These are phyloP conservation scores for Tetragnatha versicolor DNA, from an alignment of 1,140 invertebrate species.

Conservation along the genomic window DNA sequence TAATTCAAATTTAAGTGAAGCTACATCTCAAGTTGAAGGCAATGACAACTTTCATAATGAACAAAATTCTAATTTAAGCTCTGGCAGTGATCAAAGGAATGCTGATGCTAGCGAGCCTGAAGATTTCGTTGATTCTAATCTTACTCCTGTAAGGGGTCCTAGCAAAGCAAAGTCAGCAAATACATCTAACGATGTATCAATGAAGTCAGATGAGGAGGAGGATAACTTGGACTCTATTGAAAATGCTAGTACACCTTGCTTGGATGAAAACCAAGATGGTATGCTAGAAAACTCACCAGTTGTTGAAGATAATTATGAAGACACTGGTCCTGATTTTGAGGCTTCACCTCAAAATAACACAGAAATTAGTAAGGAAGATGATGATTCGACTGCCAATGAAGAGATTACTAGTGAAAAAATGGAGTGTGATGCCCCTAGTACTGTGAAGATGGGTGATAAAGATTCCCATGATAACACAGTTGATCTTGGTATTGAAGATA, in stretches of 20 bases:
- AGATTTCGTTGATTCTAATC: neutral
- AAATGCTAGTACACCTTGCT: conserved; percentile 46
- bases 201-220: conserved; percentile 52
- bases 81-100: conserved; percentile 7
- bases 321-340: conserved; percentile 70
- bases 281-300: conserved; percentile 41
- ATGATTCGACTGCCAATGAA: conserved; percentile 8
- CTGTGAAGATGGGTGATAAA: conserved; percentile 6
- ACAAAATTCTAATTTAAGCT: conserved; percentile 56
- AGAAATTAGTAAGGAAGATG: conserved; percentile 13
- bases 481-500: conserved; percentile 47
- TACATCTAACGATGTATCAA: conserved; percentile 25
- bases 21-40: conserved; percentile 35
- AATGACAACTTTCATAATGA: conserved; percentile 63
- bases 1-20: conserved; percentile 23
- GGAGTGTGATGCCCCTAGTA: neutral
- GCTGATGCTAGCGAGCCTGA: neutral
- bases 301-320: conserved; percentile 64
- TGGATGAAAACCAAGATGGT: conserved; percentile 44
- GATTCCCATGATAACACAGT: neutral
- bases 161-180: conserved; percentile 1
- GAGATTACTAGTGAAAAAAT: too few relatives aligned
- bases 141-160: neutral
- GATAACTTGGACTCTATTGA: conserved; percentile 35
- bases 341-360: conserved; percentile 15